Base-by-base conservation (phyloP, 2,113 vertebrate species). In the Cyanoderma ruficeps region DNA sequence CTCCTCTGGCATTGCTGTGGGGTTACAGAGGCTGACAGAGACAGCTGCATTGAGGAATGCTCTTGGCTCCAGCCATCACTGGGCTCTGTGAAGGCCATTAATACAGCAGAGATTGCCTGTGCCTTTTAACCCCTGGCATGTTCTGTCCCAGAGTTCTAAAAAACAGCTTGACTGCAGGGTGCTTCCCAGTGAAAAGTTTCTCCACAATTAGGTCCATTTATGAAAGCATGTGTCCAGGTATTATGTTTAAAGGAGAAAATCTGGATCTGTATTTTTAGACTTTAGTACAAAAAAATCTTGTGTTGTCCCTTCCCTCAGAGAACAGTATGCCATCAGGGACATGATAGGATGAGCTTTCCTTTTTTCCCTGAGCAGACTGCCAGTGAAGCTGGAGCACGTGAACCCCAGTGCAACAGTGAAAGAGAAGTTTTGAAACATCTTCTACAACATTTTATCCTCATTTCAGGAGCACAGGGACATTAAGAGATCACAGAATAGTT, bases 231-330 rank as follows among this genome's bases (percentile, higher is more conserved):
- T 78, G 25, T 23, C n/a, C 60, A 2, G 2, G 22, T 57, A 16
- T 84, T 75, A 53, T 61, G 41, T 72, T 53, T 65, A 82, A 89
- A 69, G 37, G 21, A 72, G 55, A 65, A 88, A 60, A 87, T 91
- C 56, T 93, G 76, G 31, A 68, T 75, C n/a, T 78, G 15, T 93
- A 87, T 89, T 95, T 96, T 96, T 79, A 94, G 83, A 41, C 69
- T 75, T 77, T 2, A 78, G 56, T 23, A 53, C 28, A 78, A 47
- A 91, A 91, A 68, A 81, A 68, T 93, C 49, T 72, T 78, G 25
- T 78, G 41, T 41, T 76, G 52, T 83, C 64, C 79, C 41, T 92
- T 81, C 44, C 49, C 61, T 89, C 46, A 69, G 50, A 76, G 28
- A 94, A n/a, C 67, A 88, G 77, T 31, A 12, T 47, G 39, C 37